Evolutionary conservation across 1,140 invertebrate species (phyloP).

Genomic region (Diachasmimorpha longicaudata): DNA sequence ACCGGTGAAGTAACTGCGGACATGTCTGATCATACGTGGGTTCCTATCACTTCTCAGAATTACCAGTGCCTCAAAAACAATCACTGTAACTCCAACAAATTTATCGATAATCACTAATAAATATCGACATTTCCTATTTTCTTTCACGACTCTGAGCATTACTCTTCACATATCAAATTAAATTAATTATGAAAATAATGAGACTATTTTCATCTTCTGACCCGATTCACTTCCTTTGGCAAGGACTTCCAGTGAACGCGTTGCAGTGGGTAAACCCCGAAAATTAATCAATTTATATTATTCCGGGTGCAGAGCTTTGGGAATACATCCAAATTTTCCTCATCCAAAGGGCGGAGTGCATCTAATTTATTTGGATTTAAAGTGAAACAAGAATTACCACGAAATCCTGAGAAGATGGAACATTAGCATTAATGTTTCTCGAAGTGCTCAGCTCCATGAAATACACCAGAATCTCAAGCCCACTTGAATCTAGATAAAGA

Average conservation of each 20-base stretch:
- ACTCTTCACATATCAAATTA: too few relatives aligned
- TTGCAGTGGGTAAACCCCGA: background rate
- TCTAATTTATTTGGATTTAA: background rate
- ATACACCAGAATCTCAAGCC: background rate
- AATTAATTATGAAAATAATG: too few relatives aligned
- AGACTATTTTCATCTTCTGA: background rate
- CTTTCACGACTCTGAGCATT: too few relatives aligned
- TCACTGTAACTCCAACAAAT: too few relatives aligned
- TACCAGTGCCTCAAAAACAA: too few relatives aligned
- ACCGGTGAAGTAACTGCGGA: too few relatives aligned
- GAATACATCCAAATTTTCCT: background rate
- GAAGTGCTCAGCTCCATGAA: constrained; percentile 1
- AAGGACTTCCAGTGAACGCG: background rate
- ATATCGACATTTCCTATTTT: too few relatives aligned
- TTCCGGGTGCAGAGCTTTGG: background rate
- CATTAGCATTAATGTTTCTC: background rate
- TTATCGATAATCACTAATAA: too few relatives aligned
- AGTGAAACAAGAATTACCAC: constrained; percentile 1
- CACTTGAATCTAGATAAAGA: background rate
- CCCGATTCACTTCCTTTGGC: background rate
- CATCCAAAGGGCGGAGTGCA: background rate
- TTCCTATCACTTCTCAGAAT: too few relatives aligned
- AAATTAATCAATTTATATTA: background rate
- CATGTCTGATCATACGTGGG: too few relatives aligned
- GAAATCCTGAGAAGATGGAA: background rate